These are phyloP conservation scores for Lamellibrachia satsuma DNA, from an alignment of 2,888 invertebrate species.

Conservation along the genomic window DNA sequence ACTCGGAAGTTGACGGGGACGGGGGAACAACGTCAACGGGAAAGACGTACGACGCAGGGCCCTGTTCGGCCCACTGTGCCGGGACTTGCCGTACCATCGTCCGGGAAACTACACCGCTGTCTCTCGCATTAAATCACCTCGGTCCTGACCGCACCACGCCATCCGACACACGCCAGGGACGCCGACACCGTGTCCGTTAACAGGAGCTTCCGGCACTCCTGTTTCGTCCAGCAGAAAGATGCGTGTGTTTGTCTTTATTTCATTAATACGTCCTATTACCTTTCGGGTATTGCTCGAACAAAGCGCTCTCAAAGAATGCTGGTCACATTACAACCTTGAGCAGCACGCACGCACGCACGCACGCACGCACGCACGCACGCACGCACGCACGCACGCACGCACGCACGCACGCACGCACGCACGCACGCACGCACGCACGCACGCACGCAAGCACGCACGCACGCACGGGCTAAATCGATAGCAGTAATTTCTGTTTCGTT, in stretches of 20 bases:
- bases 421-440: background rate
- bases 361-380: background rate
- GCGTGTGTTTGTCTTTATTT: background rate
- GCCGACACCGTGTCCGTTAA: background rate
- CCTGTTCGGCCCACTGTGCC: background rate
- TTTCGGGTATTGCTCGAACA: background rate
- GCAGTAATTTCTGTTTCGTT: too few relatives aligned
- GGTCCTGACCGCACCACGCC: background rate
- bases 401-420: background rate
- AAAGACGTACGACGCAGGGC: background rate
- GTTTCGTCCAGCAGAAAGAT: background rate
- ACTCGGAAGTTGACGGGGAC: background rate
- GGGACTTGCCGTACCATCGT: background rate
- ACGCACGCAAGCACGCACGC: background rate
- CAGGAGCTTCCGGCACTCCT: background rate
- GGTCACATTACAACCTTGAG: background rate
- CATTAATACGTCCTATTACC: background rate
- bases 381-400: background rate
- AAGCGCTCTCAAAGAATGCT: background rate
- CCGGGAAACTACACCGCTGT: background rate
- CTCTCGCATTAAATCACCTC: background rate
- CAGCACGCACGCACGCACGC: background rate
- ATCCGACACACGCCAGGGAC: background rate
- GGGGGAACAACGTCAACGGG: background rate
- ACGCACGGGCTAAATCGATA: background rate